phyloP scores from a whole-genome alignment of 1,140 invertebrate species.

The Tetraneura akinire region DNA sequence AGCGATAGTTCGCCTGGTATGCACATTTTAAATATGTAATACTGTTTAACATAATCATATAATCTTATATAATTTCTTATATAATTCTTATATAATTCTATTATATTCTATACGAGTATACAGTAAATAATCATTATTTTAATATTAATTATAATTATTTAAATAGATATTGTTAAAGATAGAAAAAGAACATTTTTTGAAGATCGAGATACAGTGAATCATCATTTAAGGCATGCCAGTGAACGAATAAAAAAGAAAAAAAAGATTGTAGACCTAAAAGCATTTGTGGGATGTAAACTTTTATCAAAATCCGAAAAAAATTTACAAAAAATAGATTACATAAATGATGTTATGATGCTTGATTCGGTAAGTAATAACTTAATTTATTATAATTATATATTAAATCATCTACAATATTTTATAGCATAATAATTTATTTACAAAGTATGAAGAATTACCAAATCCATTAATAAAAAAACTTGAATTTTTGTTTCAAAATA shows the following conservation, averaged over 20 bases:
- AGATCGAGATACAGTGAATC: slow-evolving; percentile 52
- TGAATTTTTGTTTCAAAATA: slow-evolving; percentile 50
- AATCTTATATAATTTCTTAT: too few species aligned
- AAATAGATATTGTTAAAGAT: slow-evolving; percentile 40
- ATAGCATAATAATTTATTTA: neutral
- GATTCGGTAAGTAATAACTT: slow-evolving; percentile 12
- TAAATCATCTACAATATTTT: neutral
- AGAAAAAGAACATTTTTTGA: slow-evolving; percentile 50
- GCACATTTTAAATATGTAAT: neutral
- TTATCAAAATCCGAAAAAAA: slow-evolving; percentile 86
- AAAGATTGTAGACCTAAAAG: slow-evolving; percentile 86
- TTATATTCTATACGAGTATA: too few species aligned
- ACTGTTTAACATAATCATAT: too few species aligned
- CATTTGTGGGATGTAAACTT: slow-evolving; percentile 88
- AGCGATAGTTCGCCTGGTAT: slow-evolving; percentile 45
- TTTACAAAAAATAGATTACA: slow-evolving; percentile 77
- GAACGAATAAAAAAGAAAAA: slow-evolving; percentile 77
- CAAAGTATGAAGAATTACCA: slow-evolving; percentile 26
- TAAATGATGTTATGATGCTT: slow-evolving; percentile 62
- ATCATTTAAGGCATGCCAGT: slow-evolving; percentile 72
- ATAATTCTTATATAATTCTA: too few species aligned
- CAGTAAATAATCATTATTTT: too few species aligned
- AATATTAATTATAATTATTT: neutral
- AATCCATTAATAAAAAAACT: slow-evolving; percentile 37
- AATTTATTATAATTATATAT: neutral